Base-by-base conservation (phyloP, 1,140 invertebrate species). In the Limonius californicus region DNA sequence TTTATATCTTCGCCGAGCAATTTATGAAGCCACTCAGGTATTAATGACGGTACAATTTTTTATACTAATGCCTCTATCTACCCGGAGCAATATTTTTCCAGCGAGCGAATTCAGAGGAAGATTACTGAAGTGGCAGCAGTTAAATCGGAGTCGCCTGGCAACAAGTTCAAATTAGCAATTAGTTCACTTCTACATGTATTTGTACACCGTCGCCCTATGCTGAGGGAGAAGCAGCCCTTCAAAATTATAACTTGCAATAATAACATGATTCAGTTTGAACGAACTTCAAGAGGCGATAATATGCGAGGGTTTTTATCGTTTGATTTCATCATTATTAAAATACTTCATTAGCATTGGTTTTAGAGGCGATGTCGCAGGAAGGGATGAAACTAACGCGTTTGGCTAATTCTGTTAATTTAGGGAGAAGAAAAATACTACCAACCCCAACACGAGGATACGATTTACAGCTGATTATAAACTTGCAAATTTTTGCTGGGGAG, bases 121-220 rank as follows among this genome's bases (percentile, higher is more conserved):
- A 2, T 50, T 19, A 50, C n/a, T 50, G 45, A 50, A 50, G 20
- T 50, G 15, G 15, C 6, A 50, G 16, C 21, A 42, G 42, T 20
- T 19, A 68, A 66, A 64, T 71, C 68, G 61, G 55, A 68, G 70
- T 70, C 62, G 61, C 70, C 60, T 63, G 65, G 70, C 68, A 71
- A 63, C 64, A 57, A 53, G 39, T 63, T 66, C 64, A 66, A 63
- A 66, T 66, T 63, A 66, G 64, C 61, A 66, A 66, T 66, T 66
- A 66, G 53, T 54, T 54, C 63, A 53, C 64, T 66, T 66, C 57
- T 66, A 59, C 54, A 53, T 62, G 57, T 63, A 66, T 63, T 63
- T 66, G 47, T 55, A 59, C 30, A 63, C 57, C 61, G 39, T 54
- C 64, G 53, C 61, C 64, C 60, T 23, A 14, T 4, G 12, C 15